Conservation (phyloP, 2,888 invertebrate species). For the Megalurothrips usitatus region DNA sequence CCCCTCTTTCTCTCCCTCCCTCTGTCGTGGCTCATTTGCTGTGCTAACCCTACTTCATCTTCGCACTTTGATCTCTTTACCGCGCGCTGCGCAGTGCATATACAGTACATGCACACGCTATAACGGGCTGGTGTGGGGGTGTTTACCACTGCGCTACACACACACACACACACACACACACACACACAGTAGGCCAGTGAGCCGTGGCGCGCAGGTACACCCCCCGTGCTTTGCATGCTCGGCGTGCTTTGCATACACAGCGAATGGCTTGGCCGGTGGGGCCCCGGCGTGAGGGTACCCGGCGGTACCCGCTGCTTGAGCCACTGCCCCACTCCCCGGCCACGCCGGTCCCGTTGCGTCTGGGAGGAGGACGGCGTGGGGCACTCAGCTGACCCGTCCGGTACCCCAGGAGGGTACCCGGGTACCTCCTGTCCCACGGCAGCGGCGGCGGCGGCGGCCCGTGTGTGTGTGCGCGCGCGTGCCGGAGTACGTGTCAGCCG, state of each 20-base stretch:
- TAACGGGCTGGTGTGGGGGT: too few species aligned
- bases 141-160: too few species aligned
- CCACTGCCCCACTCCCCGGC: constrained; percentile 12
- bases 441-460: background rate
- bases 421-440: background rate
- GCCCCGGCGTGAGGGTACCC: background rate
- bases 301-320: background rate
- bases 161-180: background rate
- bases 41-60: too few species aligned
- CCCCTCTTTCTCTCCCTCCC: too few species aligned
- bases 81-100: too few species aligned
- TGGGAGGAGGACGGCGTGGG: background rate
- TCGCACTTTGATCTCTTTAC: too few species aligned
- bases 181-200: background rate
- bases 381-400: background rate
- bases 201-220: background rate
- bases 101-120: too few species aligned
- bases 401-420: background rate
- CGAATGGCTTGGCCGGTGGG: background rate
- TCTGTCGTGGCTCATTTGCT: too few species aligned
- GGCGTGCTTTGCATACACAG: background rate
- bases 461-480: background rate
- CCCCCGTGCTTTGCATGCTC: background rate
- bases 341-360: background rate
- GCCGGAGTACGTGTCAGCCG: background rate